These are phyloP conservation scores for Drosophila rubida DNA, from an alignment of 2,888 invertebrate genomes.

Conservation along the genomic window DNA sequence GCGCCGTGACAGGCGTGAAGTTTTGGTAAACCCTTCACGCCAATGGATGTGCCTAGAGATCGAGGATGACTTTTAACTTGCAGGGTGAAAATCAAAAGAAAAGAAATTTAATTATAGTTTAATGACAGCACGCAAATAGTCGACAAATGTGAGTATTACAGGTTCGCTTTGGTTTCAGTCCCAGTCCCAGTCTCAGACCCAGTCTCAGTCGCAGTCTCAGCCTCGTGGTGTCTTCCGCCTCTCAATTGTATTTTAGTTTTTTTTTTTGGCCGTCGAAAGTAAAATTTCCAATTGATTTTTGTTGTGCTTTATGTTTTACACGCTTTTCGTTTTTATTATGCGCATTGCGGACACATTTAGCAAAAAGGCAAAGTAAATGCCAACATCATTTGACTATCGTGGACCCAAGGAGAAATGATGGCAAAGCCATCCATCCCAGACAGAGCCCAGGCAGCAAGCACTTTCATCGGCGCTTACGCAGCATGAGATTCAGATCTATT, in stretches of 20 bases:
- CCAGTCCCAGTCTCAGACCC: conserved; percentile 14
- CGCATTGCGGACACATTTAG: conserved; percentile 66
- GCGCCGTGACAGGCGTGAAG: conserved; percentile 70
- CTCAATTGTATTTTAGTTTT: conserved; percentile 30
- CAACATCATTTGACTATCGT: conserved; percentile 71
- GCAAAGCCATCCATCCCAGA: conserved; percentile 18
- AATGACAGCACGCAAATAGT: conserved; percentile 77
- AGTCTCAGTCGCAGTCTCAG: not conserved
- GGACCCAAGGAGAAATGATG: conserved; percentile 51
- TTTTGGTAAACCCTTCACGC: conserved; percentile 71
- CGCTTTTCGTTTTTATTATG: conserved; percentile 76
- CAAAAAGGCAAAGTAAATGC: conserved; percentile 51
- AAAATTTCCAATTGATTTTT: conserved; percentile 80
- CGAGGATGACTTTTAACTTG: conserved; percentile 72
- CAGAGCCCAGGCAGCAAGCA: conserved; percentile 29
- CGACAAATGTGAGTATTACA: conserved; percentile 60
- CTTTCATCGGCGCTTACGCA: conserved; percentile 75
- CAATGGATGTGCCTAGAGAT: conserved; percentile 30
- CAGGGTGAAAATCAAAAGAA: conserved; percentile 78
- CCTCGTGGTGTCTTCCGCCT: conserved; percentile 48
- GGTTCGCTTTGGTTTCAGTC: conserved; percentile 35
- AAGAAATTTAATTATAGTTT: conserved; percentile 79
- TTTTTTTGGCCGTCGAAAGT: conserved; percentile 70
- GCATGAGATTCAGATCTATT: conserved; percentile 69
- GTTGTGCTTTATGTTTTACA: conserved; percentile 70